Base-by-base conservation (phyloP, 2,888 invertebrate genomes). In the Sisyra nigra region DNA sequence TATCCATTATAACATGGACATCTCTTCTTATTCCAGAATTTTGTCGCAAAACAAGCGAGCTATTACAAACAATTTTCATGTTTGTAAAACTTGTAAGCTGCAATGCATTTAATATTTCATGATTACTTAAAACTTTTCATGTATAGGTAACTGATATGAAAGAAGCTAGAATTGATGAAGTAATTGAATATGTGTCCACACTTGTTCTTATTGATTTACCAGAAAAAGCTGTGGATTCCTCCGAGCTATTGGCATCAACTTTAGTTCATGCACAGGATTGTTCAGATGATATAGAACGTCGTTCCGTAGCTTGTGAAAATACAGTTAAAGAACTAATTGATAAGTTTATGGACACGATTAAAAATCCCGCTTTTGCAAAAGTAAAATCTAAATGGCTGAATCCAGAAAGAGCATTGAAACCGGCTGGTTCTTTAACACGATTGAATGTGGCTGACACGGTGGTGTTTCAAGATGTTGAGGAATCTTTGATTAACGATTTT, bases 1-100 rank as follows among this genome's bases (percentile, higher is more conserved):
- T 87, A 9, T 79, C 81, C 0, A 74, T 76, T 1, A 74, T 87
- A 13, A 83, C 82, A 0, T 91, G 89, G 89, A 75, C 82, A 1
- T 87, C 87, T 0, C 68, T 83, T 50, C 78, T 80, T 54, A 75
- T 83, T 49, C 69, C 74, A 0, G 60, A 72, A 29, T 76, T 75
- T 53, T 77, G 75, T 51, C 63, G 65, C 1, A 62, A 66, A 14
- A 74, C 82, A 32, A 65, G 65, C 43, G 52, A 51, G 1, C 65
- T 70, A 14, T 59, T 85, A 13, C 68, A 71, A 43, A 70, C 74
- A 52, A 73, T 84, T 1, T 71, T 78, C 50, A 66, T 71, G 48
- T 80, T 80, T 55, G 65, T 74, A 1, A 80, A 80, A 55, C 75
- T 77, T 62, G 71, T 71, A 54, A 44, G n/a, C 36, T 33, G 15